phyloP scores from a whole-genome alignment of 2,888 invertebrate genomes.

The Synanthedon tipuliformis region DNA sequence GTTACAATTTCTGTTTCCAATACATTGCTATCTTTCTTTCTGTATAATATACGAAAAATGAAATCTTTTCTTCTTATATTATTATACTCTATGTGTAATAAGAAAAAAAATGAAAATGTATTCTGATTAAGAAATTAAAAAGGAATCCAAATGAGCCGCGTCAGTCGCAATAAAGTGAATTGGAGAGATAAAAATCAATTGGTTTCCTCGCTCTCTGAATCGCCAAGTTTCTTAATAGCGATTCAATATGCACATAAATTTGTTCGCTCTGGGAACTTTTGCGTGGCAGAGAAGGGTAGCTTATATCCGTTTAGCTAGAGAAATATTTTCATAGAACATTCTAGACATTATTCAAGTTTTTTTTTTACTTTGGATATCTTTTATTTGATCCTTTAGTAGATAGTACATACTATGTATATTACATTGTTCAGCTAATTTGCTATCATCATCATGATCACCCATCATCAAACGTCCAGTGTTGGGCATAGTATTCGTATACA shows the following conservation, averaged over 20 bases:
- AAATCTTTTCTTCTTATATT: no score
- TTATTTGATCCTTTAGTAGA: background rate
- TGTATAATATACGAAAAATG: no score
- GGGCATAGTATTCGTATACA: no score
- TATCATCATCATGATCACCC: no score
- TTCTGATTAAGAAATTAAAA: no score
- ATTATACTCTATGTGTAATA: no score
- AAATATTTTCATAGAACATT: background rate
- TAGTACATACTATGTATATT: no score
- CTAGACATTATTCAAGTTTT: background rate
- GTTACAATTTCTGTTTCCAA: no score
- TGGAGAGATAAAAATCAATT: conserved; percentile 31
- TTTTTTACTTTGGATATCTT: background rate
- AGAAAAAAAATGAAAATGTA: no score
- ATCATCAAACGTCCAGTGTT: no score
- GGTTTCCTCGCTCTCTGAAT: conserved; percentile 14
- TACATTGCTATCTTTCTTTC: no score
- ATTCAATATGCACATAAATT: conserved; percentile 57
- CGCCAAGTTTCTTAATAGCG: conserved; percentile 29
- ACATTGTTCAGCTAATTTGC: no score
- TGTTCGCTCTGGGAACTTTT: conserved; percentile 16
- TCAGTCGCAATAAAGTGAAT: conserved; percentile 7
- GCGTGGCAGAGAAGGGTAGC: conserved; percentile 1
- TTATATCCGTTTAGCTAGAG: background rate
- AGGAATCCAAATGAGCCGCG: background rate